Evolutionary conservation across 1,140 invertebrate species (phyloP), one percentile per base, ranked within the genome.

Genomic region (silkworm (Bombyx mori)): DNA sequence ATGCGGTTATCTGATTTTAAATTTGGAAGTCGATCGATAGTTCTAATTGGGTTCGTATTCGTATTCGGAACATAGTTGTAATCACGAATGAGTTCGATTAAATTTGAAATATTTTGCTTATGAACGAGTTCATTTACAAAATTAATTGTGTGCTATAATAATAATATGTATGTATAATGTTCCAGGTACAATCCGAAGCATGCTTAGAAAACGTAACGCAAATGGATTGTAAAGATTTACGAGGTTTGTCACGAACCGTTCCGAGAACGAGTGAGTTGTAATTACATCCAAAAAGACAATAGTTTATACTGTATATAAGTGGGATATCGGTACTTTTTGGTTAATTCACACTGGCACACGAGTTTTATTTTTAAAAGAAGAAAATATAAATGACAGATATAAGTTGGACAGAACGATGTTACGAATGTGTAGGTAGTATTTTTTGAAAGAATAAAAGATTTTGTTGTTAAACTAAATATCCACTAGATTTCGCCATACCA

Each of bases 1-100:
- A 67, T 74, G 76, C 73, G 58, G 71, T 67, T 82, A 82, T 82
- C 77, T 77, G 73, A 81, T 82, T 86, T 86, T 79, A 76, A 85
- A 82, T 77, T 79, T 83, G 75, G 79, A 82, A 82, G 69, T 56
- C 70, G 66, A 75, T 75, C 71, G 74, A 75, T 75, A 56, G 61
- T 69, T 79, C 78, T 75, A 69, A 69, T 69, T 66, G 66, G 68
- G 68, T 68, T 67, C 67, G 68, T 70, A 69, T 75, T 71, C 73
- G 62, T 70, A 64, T 69, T 69, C 61, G 52, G 58, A 69, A 71
- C 62, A 69, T 73, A 73, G 71, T 73, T 76, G 65, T 62, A 47
- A 62, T 62, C 49, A 57, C 59, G 56, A 48, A 35, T 52, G 52
- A 56, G 61, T 62, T 65, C 26, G 64, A 61, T 68, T 70, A 65